Evolutionary conservation across 2,888 invertebrate genomes (phyloP).

Genomic region (Chloroclysta siterata): DNA sequence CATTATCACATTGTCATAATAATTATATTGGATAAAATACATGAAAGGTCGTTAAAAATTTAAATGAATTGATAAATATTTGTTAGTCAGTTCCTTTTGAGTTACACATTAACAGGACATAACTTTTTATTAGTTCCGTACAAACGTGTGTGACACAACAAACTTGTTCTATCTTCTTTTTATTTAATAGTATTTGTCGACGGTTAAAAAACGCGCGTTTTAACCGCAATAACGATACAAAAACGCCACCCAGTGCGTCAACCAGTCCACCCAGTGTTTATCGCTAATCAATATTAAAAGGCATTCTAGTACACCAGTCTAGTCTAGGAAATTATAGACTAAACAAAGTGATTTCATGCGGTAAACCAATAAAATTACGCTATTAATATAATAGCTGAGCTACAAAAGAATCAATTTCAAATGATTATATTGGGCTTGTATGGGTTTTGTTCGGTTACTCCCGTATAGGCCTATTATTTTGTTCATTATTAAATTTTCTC

Average conservation of each 20-base stretch:
- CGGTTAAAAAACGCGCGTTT: not conserved
- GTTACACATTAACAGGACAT: too few species aligned
- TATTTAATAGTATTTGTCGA: too few species aligned
- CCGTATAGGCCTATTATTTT: slow-evolving; percentile 6
- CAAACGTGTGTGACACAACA: too few species aligned
- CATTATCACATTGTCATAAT: too few species aligned
- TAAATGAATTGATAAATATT: too few species aligned
- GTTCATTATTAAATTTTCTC: not conserved
- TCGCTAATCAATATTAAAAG: slow-evolving; percentile 27
- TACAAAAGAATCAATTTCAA: slow-evolving; percentile 44
- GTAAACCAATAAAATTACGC: slow-evolving; percentile 53
- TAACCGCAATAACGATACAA: not conserved
- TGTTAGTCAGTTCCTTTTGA: too few species aligned
- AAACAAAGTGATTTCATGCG: slow-evolving; percentile 41
- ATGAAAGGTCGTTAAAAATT: too few species aligned
- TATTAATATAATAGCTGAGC: slow-evolving; percentile 47
- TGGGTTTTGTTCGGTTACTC: slow-evolving; percentile 1
- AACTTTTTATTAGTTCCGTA: too few species aligned
- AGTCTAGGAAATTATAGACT: slow-evolving; percentile 49
- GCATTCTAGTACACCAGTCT: slow-evolving; percentile 15
- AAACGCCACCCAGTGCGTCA: slow-evolving; percentile 24
- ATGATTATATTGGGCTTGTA: slow-evolving; percentile 17
- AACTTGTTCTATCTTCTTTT: too few species aligned
- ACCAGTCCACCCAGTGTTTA: slow-evolving; percentile 7
- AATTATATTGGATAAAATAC: too few species aligned